Evolutionary conservation across 2,888 invertebrate genomes (phyloP), one percentile per base, ranked within the genome.

Genomic region (Dynastes grantii): DNA sequence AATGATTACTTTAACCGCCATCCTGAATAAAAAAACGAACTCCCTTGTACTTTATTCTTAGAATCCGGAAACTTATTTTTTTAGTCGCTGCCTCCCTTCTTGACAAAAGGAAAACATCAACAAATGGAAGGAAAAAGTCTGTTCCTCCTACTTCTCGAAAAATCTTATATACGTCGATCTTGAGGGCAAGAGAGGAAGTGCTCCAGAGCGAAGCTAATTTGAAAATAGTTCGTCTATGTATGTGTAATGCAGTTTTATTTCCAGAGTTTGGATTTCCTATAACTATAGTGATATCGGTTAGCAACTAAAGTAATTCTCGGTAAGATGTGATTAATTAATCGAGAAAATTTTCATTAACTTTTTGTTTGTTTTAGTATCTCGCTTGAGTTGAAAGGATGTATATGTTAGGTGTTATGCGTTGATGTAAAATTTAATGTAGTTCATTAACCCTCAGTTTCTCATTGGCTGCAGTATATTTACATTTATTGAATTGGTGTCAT

Each of bases 1-100:
- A 75, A 75, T 75, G 73, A 75, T 75, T 61, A 75, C 73, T 61
- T 75, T 75, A 75, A 75, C 73, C 73, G 73, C 22, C n/a, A 75
- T 49, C 61, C 61, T 75, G 73, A 75, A 75, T 63, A 75, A 75
- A 75, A 75, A 67, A 73, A 75, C 49, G 45, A 61, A 61, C 73
- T 13, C 73, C 58, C 61, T 75, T 49, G 73, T 61, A 75, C 63
- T 75, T 75, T 75, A 75, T 75, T 61, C 73, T 11, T 61, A 27
- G 45, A 61, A 63, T 75, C 73, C 73, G 73, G 61, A 58, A 73
- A 73, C 73, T 73, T 73, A 73, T 73, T 73, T 75, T 61, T 75
- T 61, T 61, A 61, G 73, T 5, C 5, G 73, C 61, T 27, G 51
- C 49, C 65, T 58, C 55, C 22, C 16, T 37, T 40, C 37, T 27